phyloP scores from a whole-genome alignment of 30 jellyfish, hydroid and myxozoan species.

The Morbakka virulenta region DNA sequence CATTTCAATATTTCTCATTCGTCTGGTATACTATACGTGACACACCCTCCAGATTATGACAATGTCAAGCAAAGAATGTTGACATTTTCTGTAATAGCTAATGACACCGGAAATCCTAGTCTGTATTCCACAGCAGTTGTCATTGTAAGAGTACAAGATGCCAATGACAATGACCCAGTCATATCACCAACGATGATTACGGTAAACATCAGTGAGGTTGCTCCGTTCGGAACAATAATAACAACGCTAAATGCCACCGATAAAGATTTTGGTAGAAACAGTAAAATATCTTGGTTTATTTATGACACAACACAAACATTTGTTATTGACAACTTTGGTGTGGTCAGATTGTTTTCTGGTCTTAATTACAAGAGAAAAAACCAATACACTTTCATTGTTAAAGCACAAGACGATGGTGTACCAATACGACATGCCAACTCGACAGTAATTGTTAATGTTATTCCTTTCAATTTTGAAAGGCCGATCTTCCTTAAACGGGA shows the following conservation, averaged over 20 bases:
- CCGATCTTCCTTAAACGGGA: slow-evolving; percentile 36
- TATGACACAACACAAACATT: slow-evolving; percentile 29
- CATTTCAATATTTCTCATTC: slow-evolving; percentile 56
- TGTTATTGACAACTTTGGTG: slow-evolving; percentile 63
- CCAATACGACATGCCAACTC: slow-evolving; percentile 39
- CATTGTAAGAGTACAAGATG: slow-evolving; percentile 50
- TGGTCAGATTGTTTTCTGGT: slow-evolving; percentile 13
- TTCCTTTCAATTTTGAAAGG: neutral
- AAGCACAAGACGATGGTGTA: slow-evolving; percentile 58
- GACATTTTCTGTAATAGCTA: slow-evolving; percentile 71
- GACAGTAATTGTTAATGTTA: slow-evolving; percentile 26
- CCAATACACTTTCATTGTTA: slow-evolving; percentile 31
- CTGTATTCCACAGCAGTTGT: slow-evolving; percentile 61
- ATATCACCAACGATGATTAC: slow-evolving; percentile 25
- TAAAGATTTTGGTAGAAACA: slow-evolving; percentile 68
- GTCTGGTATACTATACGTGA: slow-evolving; percentile 33
- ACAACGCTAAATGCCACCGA: slow-evolving; percentile 65
- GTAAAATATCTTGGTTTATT: slow-evolving; percentile 40
- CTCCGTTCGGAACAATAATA: slow-evolving; percentile 55
- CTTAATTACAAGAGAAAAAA: slow-evolving; percentile 15
- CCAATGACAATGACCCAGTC: slow-evolving; percentile 74
- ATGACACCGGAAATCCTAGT: slow-evolving; percentile 53
- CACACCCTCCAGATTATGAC: slow-evolving; percentile 63
- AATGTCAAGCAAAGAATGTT: slow-evolving; percentile 1
- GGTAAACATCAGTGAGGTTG: slow-evolving; percentile 44